Base-by-base conservation (phyloP, 2,797 vertebrate genomes). In the Pantherophis vulpinus region DNA sequence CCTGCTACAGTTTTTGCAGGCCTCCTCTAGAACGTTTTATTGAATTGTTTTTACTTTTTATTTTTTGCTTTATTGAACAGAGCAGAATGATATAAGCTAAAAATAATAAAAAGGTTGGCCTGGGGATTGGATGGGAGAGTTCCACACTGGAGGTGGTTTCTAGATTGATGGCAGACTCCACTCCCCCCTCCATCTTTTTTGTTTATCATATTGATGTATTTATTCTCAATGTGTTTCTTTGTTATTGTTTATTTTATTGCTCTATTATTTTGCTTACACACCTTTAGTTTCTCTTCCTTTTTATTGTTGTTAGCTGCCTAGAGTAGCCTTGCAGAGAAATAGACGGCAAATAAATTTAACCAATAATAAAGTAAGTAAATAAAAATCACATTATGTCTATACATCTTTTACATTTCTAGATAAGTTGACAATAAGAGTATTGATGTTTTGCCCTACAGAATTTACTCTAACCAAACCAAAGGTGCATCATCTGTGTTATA, bases 401-500 rank as follows among this genome's bases (percentile, higher is more conserved):
- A 60, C 42, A 86, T 58, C 20, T 61, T 90, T 91, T 93, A 87
- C 32, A 51, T 32, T 55, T 94, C 89, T n/a, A 18, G n/a, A 18
- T 89, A n/a, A 91, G 54, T 51, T 94, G 51, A 8, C 13, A 74
- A 20, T 90, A 18, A 60, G 93, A 23, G 3, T 56, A 14, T 42
- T 91, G 63, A 23, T 92, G 74, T 94, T 94, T 95, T 87, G 90
- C 37, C 54, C 89, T 87, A 74, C 16, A 37, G n/a, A 18, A 29
- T 87, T 93, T 63, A 88, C 88, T 90, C 59, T 89, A 92, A 95
- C 91, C 92, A 92, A 91, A 93, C 79, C 91, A 87, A 74, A 23
- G 47, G 16, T 86, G 88, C 86, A 0, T 60, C 94, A 63, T 92
- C 92, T 86, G 42, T 0, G 0, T 86, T 94, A 47, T 60, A 29